These are phyloP conservation scores for Psophia crepitans DNA, from an alignment of 2,113 vertebrate genomes.

Conservation along the genomic window DNA sequence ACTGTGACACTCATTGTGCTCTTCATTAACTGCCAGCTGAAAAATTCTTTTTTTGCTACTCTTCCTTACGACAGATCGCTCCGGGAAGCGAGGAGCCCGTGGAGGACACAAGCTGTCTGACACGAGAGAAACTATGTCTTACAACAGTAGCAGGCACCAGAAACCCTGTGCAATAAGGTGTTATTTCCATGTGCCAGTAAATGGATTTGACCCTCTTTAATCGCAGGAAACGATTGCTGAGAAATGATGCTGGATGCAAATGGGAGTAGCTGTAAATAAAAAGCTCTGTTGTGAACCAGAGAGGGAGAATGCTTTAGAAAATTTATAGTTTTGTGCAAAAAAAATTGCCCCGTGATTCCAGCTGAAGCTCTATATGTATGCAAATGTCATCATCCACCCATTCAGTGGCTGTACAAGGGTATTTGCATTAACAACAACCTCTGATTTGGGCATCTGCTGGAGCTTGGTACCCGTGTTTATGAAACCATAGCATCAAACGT, in stretches of 20 bases:
- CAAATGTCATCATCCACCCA: slow-evolving; percentile 45
- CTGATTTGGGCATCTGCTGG: slow-evolving; percentile 22
- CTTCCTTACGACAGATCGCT: slow-evolving; percentile 96
- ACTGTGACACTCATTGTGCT: slow-evolving; percentile 92
- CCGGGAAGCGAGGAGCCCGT: slow-evolving; percentile 90
- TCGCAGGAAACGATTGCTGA: background rate
- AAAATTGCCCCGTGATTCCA: background rate
- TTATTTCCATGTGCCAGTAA: background rate
- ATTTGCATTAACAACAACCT: slow-evolving; percentile 16
- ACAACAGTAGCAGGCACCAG: background rate
- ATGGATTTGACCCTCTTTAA: background rate
- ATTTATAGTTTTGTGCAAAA: background rate
- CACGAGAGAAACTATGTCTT: background rate
- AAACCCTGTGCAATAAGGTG: background rate
- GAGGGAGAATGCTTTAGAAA: background rate
- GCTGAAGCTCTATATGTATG: background rate
- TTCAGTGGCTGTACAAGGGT: slow-evolving; percentile 2
- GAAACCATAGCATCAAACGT: background rate
- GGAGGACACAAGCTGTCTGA: slow-evolving; percentile 84
- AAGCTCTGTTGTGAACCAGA: background rate
- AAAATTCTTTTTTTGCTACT: slow-evolving; percentile 94
- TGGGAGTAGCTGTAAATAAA: slow-evolving; percentile 49
- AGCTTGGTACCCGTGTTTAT: background rate
- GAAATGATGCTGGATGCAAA: background rate
- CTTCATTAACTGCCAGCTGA: slow-evolving; percentile 97